These are phyloP conservation scores for Novumbra hubbsi DNA, from an alignment of 2,797 vertebrate genomes.

Conservation along the genomic window DNA sequence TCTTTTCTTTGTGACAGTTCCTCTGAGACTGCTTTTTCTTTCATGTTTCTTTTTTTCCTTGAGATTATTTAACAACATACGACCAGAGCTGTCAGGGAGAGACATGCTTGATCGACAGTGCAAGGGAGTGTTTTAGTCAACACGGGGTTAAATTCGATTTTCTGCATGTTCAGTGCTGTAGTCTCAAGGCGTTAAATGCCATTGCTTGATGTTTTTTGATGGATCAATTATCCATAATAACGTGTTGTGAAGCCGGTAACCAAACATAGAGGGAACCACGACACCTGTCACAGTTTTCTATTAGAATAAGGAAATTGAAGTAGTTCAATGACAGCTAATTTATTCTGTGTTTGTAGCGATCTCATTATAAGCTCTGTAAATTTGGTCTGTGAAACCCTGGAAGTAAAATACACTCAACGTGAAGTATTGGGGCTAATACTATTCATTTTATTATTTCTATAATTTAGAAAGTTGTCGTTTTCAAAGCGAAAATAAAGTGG, in stretches of 20 bases:
- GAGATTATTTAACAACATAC: constrained; percentile 80
- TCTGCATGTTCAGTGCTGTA: constrained; percentile 71
- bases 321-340: constrained; percentile 82
- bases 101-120: constrained; percentile 77
- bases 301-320: constrained; percentile 79
- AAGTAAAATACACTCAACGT: constrained; percentile 56
- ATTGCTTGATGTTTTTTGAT: constrained; percentile 79
- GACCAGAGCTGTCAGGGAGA: constrained; percentile 73
- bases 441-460: constrained; percentile 54
- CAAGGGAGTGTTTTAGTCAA: constrained; percentile 68
- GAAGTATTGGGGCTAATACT: constrained; percentile 50
- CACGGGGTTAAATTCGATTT: constrained; percentile 79
- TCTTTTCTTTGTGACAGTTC: constrained; percentile 76
- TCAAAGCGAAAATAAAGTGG: background rate
- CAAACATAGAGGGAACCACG: constrained; percentile 72
- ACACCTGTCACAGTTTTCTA: constrained; percentile 79
- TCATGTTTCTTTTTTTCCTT: constrained; percentile 74
- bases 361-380: constrained; percentile 66
- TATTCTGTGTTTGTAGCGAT: constrained; percentile 75
- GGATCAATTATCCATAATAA: constrained; percentile 83
- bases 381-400: constrained; percentile 46
- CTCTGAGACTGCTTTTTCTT: constrained; percentile 77
- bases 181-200: constrained; percentile 75
- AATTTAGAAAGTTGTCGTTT: background rate
- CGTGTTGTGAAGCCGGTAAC: constrained; percentile 70